Evolutionary conservation across 1,140 invertebrate genomes (phyloP).

Genomic region (Caerostris darwini): DNA sequence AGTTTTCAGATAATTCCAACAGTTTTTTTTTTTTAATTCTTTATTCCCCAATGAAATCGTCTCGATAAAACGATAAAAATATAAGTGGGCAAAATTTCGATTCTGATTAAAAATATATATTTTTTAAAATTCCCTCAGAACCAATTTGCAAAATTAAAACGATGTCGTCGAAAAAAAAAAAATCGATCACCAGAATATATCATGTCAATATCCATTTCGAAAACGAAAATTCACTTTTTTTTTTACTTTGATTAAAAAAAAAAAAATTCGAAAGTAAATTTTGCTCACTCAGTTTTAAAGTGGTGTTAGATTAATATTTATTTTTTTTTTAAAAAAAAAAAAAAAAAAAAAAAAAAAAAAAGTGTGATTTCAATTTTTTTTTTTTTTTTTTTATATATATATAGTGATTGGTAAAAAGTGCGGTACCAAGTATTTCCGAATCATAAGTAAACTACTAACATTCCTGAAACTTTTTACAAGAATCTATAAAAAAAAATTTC

Average conservation of each 20-base stretch:
- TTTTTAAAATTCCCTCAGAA: not conserved
- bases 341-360: not conserved
- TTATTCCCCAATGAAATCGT: not conserved
- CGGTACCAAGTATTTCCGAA: not conserved
- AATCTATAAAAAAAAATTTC: not conserved
- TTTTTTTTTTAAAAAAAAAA: not conserved
- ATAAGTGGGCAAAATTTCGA: not conserved
- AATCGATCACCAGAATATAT: not conserved
- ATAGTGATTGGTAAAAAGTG: not conserved
- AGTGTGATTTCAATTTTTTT: not conserved
- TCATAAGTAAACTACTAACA: slow-evolving; percentile 1
- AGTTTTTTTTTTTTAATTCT: not conserved
- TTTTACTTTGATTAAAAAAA: slow-evolving; percentile 10
- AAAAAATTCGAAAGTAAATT: not conserved
- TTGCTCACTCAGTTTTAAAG: not conserved
- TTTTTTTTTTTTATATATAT: no score
- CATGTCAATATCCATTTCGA: slow-evolving; percentile 2
- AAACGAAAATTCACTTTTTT: not conserved
- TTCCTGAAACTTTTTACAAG: not conserved
- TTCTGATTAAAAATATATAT: not conserved
- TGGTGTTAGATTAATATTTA: not conserved
- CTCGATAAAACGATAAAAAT: slow-evolving; percentile 35
- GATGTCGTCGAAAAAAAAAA: not conserved
- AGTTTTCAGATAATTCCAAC: not conserved
- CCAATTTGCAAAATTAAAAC: slow-evolving; percentile 15